phyloP scores from a whole-genome alignment of 2,113 vertebrate genomes.

The Scopus umbretta region DNA sequence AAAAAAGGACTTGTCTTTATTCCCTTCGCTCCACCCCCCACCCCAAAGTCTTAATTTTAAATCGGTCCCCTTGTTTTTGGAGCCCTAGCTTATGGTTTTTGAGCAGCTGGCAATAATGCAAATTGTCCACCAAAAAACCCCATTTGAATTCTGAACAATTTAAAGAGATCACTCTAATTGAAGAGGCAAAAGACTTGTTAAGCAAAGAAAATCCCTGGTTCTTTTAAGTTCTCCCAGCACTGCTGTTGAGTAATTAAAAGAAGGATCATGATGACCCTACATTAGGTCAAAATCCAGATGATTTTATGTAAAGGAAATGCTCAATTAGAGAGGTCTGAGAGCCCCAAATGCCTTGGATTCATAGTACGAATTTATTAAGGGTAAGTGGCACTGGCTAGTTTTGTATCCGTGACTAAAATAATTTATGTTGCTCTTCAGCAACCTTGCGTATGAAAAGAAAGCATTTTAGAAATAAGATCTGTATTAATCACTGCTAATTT shows the following conservation, averaged over 20 bases:
- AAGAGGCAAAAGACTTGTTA: constrained; percentile 25
- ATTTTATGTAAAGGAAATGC: constrained; percentile 37
- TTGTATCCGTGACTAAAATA: background rate
- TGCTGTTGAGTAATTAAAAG: constrained; percentile 35
- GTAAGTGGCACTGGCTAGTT: background rate
- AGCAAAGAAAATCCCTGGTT: constrained; percentile 12
- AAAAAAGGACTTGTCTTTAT: background rate
- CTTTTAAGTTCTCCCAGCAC: constrained; percentile 17
- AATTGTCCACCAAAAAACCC: background rate
- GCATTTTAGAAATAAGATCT: background rate
- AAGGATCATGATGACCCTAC: constrained; percentile 19
- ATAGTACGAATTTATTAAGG: background rate
- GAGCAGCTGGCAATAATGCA: constrained; percentile 53
- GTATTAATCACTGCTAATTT: constrained; percentile 9
- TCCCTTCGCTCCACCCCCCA: background rate
- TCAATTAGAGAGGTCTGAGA: background rate
- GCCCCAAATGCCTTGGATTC: background rate
- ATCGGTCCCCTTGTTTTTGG: background rate
- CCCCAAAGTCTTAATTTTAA: constrained; percentile 21
- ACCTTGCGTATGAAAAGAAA: background rate
- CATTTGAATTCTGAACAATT: constrained; percentile 42
- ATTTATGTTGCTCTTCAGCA: background rate
- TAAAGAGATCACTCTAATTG: constrained; percentile 40
- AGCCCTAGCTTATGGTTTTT: constrained; percentile 13
- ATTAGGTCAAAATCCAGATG: constrained; percentile 40